Evolutionary conservation across 2,113 vertebrate species (phyloP).

Genomic region (Sinosuthora webbiana): DNA sequence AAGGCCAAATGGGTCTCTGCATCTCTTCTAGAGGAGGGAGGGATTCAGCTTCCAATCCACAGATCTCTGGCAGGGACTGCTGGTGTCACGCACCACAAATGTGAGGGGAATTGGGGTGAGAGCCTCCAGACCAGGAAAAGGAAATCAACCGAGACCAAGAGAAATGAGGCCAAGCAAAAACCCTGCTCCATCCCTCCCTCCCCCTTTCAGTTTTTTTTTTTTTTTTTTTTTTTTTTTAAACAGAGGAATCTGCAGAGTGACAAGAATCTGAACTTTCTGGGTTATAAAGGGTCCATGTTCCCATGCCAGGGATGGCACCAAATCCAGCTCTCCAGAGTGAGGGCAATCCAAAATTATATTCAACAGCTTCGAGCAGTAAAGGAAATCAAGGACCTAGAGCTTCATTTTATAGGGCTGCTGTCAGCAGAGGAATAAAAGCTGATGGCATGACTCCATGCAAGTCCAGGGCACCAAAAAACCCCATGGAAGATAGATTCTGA

Average conservation of each 20-base stretch:
- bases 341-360: neutral
- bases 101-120: accelerated
- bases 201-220: neutral
- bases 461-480: neutral
- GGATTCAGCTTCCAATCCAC: neutral
- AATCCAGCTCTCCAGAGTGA: neutral
- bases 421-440: neutral
- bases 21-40: neutral
- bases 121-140: neutral
- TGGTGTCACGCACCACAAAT: neutral
- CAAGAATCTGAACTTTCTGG: neutral
- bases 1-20: neutral
- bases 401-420: neutral
- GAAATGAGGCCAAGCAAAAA: neutral
- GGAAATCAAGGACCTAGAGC: neutral
- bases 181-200: neutral
- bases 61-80: neutral
- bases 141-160: neutral
- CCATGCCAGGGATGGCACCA: neutral
- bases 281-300: neutral
- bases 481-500: neutral
- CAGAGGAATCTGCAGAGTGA: neutral
- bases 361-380: neutral
- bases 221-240: neutral
- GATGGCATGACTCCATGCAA: neutral